phyloP scores from a whole-genome alignment of 2,888 invertebrate species.

The Noctua janthe region DNA sequence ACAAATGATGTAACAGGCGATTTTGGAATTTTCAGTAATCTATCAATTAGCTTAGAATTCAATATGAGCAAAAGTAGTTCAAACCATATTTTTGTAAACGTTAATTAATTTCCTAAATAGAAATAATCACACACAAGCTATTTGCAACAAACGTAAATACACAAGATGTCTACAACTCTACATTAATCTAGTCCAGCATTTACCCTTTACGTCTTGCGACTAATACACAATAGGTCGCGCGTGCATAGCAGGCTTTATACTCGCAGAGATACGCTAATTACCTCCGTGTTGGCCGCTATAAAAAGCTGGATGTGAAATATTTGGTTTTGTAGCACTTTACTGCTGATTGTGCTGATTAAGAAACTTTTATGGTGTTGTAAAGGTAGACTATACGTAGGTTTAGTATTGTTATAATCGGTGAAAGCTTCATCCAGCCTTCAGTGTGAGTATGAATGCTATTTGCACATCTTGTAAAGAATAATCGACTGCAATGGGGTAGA shows the following conservation, averaged over 20 bases:
- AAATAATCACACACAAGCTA: neutral
- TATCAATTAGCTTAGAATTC: neutral
- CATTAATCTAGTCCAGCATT: neutral
- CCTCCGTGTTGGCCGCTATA: slow-evolving; percentile 53
- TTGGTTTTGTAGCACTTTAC: slow-evolving; percentile 50
- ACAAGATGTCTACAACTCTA: neutral
- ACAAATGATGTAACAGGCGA: too few species aligned
- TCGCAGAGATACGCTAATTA: slow-evolving; percentile 59
- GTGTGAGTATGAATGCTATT: neutral
- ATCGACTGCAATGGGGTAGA: neutral
- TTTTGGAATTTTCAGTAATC: neutral
- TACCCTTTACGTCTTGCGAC: neutral
- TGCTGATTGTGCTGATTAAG: slow-evolving; percentile 44
- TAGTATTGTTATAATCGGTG: neutral
- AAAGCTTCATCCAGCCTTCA: neutral
- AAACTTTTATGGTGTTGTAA: slow-evolving; percentile 37
- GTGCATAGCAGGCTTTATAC: slow-evolving; percentile 55
- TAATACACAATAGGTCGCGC: slow-evolving; percentile 12
- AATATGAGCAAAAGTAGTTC: neutral
- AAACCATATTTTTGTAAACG: neutral
- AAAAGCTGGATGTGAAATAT: slow-evolving; percentile 58
- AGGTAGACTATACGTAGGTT: neutral
- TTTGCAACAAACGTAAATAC: neutral
- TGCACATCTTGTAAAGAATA: neutral
- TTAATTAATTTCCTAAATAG: neutral